Conservation (phyloP, 2,888 invertebrate genomes). For the Cosmorhoe ocellata region DNA sequence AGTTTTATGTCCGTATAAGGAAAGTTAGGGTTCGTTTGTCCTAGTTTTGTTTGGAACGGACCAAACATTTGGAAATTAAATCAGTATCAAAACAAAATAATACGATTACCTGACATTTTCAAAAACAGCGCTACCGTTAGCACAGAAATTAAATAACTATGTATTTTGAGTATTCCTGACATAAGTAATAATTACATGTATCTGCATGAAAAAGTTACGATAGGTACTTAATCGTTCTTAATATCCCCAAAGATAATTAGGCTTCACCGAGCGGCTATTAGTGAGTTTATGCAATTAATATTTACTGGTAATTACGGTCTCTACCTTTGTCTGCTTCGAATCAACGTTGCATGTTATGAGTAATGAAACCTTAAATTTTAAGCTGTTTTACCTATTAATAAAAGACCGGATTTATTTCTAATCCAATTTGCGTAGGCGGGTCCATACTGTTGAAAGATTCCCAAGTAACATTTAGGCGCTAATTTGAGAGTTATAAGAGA, state of each 20-base stretch:
- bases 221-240: too few relatives aligned
- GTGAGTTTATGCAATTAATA: not conserved
- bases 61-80: constrained; percentile 31
- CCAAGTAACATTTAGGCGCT: too few relatives aligned
- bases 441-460: constrained; percentile 12
- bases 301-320: not conserved
- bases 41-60: constrained; percentile 27
- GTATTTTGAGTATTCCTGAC: too few relatives aligned
- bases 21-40: constrained; percentile 19
- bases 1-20: constrained; percentile 18
- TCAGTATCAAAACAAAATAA: constrained; percentile 32
- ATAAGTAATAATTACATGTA: too few relatives aligned
- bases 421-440: constrained; percentile 47
- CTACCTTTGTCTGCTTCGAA: not conserved
- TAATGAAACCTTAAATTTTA: constrained; percentile 40
- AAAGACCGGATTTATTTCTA: constrained; percentile 34
- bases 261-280: too few relatives aligned
- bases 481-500: too few relatives aligned
- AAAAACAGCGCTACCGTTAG: too few relatives aligned
- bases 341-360: not conserved
- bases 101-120: constrained; percentile 22
- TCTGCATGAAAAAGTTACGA: too few relatives aligned
- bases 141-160: too few relatives aligned
- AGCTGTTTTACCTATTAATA: constrained; percentile 44
- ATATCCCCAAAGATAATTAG: too few relatives aligned